Percentiles rank a stretch among this genome's conserved stretches.
phyloP scores from a whole-genome alignment of 2,113 vertebrate genomes.

The Nannospalax galili region DNA sequence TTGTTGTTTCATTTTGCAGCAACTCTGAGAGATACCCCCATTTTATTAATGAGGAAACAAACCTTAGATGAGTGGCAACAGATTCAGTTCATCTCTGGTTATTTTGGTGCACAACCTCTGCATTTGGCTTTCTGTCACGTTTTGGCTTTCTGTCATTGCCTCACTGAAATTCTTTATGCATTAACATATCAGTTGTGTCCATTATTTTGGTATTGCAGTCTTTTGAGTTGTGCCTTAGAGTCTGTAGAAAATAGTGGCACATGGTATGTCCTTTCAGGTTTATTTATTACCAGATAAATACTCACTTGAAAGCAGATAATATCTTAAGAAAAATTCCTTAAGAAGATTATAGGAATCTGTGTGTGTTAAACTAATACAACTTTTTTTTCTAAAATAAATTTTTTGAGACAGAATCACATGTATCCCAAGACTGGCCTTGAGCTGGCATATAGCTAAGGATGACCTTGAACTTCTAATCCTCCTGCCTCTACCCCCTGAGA shows the following conservation, averaged over 20 bases:
- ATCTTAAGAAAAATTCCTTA: not conserved
- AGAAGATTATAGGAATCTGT: constrained; percentile 19
- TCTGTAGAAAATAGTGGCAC: not conserved
- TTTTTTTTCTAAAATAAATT: constrained; percentile 21
- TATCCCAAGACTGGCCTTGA: not conserved
- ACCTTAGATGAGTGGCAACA: not conserved
- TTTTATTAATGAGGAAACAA: constrained; percentile 39
- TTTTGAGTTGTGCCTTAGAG: constrained; percentile 18
- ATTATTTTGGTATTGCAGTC: not conserved
- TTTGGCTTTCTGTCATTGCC: constrained; percentile 8
- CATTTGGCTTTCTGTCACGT: constrained; percentile 26
- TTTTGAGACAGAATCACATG: not conserved
- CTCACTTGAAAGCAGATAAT: constrained; percentile 45
- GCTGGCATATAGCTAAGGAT: not conserved
- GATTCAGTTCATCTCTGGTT: not conserved
- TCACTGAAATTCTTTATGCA: not conserved
- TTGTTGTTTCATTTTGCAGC: constrained; percentile 2
- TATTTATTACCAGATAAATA: constrained; percentile 37
- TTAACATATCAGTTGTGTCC: not conserved
- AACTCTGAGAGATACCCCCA: not conserved
- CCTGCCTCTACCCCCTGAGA: not conserved
- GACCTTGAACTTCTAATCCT: not conserved
- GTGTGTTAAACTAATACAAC: not conserved
- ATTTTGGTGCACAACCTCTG: not conserved
- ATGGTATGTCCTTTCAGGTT: constrained; percentile 15